Evolutionary conservation across 2,797 vertebrate species (phyloP), one percentile per base, ranked within the genome.

Genomic region (Vespertilio murinus): DNA sequence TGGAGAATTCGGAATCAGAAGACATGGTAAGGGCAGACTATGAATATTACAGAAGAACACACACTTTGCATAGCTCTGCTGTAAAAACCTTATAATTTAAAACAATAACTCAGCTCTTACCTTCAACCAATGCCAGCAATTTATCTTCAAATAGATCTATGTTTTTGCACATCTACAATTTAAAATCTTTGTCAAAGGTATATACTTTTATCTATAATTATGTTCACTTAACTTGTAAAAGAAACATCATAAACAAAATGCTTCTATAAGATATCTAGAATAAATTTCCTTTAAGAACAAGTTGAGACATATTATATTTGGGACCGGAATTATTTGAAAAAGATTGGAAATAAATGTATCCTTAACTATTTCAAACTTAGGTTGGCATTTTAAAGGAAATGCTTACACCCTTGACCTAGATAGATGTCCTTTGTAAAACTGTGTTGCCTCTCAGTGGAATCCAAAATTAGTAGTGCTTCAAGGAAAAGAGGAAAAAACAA

Each of bases 221-320:
- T 61, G 7, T 13, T 71, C 28, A 93, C 59, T 61, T 77, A 80
- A 70, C 77, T 89, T 65, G 33, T 78, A 61, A 95, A 91, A 74
- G 25, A 85, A 79, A 92, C 14, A 65, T 47, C 6, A 79, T 35
- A 33, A 80, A 45, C 38, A 73, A 88, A 90, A 33, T 18, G 38
- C 49, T 84, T 96, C 9, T 52, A 56, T 61, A 84, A 69, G 33
- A 22, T 49, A 77, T 16, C 20, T 81, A 74, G 23, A 81, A 75
- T 59, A 91, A 70, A 77, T 84, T 93, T 92, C 16, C 38, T 82
- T 33, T 35, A 65, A 91, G 80, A 93, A 86, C n/a, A 93, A 88
- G 75, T 17, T 20, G 78, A 93, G 82, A 95, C 81, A 64, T 73
- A 88, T 52, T 80, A 28, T 64, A 7, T 49, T 95, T 84, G 33